Conservation (phyloP, 2,888 invertebrate genomes). For the Lasioglossum malachurum region DNA sequence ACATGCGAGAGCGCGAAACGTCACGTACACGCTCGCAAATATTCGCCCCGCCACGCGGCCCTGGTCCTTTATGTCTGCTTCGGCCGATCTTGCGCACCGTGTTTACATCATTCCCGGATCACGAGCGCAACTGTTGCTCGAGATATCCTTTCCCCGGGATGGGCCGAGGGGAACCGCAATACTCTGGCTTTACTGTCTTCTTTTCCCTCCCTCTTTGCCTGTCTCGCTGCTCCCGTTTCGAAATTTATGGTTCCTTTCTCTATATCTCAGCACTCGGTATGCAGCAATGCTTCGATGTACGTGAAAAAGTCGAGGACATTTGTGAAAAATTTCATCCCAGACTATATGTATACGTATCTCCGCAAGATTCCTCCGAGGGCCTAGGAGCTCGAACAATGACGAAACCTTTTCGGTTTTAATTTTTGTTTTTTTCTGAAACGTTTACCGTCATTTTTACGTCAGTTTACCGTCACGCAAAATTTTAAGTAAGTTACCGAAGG, state of each 20-base stretch:
- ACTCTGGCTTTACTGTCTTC: constrained; percentile 4
- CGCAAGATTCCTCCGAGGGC: no score
- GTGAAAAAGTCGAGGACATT: not conserved
- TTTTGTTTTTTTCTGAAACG: no score
- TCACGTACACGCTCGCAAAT: constrained; percentile 59
- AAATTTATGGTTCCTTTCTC: not conserved
- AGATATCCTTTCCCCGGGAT: constrained; percentile 48
- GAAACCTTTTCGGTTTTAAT: not conserved
- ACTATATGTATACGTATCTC: no score
- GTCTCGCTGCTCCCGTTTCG: not conserved
- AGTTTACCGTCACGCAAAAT: no score
- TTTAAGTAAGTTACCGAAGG: no score
- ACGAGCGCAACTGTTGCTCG: constrained; percentile 15
- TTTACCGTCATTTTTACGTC: no score
- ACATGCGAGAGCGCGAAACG: constrained; percentile 62
- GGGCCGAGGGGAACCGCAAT: not conserved
- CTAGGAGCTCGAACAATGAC: no score
- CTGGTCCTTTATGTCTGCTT: constrained; percentile 42
- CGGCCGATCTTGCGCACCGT: constrained; percentile 23
- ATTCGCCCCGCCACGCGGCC: constrained; percentile 39
- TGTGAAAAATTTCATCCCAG: not conserved
- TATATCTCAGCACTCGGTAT: not conserved
- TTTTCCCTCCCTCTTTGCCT: constrained; percentile 17
- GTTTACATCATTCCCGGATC: constrained; percentile 19
- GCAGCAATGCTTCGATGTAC: not conserved